Evolutionary conservation across 1,140 invertebrate species (phyloP), one percentile per base, ranked within the genome.

Genomic region (Drosophila sproati): DNA sequence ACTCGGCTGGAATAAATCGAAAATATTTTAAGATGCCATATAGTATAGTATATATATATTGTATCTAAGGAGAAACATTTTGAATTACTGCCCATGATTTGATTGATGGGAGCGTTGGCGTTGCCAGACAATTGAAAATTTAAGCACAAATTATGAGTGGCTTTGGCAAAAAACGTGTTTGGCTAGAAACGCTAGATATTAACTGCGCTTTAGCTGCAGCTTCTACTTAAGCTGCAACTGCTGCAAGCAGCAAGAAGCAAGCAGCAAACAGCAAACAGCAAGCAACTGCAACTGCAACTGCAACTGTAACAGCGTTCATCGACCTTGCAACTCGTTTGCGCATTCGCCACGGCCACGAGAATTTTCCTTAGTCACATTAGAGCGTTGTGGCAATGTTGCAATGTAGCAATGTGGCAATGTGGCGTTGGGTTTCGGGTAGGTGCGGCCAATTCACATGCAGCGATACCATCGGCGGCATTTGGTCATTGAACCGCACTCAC

Each of bases 321-420:
- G 86, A 90, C 86, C 85, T 90, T 90, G 81, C 77, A 81, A 81
- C 79, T 78, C 74, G 79, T 81, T 81, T 77, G 78, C 57, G 54
- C 69, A 64, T 66, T 82, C 41, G 54, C 52, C 43, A 39, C 43
- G 12, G 59, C 59, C 45, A 64, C 60, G 48, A 57, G 61, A 50
- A 69, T 64, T 48, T 51, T 64, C 62, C 56, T 61, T 62, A 62
- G 66, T 39, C 52, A 62, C 39, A 47, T 62, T 63, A 48, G 52
- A 60, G 57, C 57, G 35, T 10, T 48, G 45, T 20, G 45, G 12
- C 20, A 20, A 20, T 20, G 20, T 20, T 20, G 20, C 20, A 20
- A 20, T 20, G 20, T 20, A 0, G 20, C 20, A 20, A 20, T 48
- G 45, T 32, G 31, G 31, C 55, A 29, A 7, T 45, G 51, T n/a